Evolutionary conservation across 2,797 vertebrate species (phyloP), one percentile per base, ranked within the genome.

Genomic region (Buceros bicornis): DNA sequence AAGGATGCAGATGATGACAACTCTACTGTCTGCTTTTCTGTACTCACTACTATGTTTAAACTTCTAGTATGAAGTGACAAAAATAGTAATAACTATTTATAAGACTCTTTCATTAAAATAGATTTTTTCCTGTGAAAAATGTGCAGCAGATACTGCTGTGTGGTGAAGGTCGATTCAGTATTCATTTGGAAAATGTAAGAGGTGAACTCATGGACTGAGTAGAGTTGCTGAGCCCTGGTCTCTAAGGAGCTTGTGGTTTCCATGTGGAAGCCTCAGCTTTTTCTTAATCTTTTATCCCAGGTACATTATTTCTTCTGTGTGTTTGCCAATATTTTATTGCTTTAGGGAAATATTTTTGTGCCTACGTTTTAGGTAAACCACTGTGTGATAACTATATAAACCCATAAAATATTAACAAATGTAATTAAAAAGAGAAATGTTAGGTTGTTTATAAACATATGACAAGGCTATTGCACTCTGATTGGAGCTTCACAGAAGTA

Each of bases 201-300:
- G 51, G 35, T 76, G 47, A 91, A 95, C n/a, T 82, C 22, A 48
- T 80, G 76, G 45, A 14, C n/a, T 90, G 66, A 76, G 35, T 51
- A 42, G 40, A 76, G 26, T 72, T 87, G 11, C 50, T 88, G 70
- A 82, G 73, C 58, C 17, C 29, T 87, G 29, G 16, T 84, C 72
- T 91, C 82, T 76, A 61, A 91, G 37, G 48, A 90, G 31, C 25
- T 84, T 88, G 77, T 79, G 73, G 40, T 95, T 93, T 94, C 53
- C 37, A 24, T 1, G 6, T 76, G 57, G 93, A 93, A 88, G 22
- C 62, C 54, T 88, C 48, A 33, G 28, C 22, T 53, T 96, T 90
- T 93, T 81, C 54, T 76, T 83, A 18, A 42, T 60, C 3, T 77
- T 67, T 82, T 85, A n/a, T 84, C 21, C 28, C 37, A 72, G 77